Base-by-base conservation (phyloP, 1,140 invertebrate genomes). In the Saccostrea cuccullata region DNA sequence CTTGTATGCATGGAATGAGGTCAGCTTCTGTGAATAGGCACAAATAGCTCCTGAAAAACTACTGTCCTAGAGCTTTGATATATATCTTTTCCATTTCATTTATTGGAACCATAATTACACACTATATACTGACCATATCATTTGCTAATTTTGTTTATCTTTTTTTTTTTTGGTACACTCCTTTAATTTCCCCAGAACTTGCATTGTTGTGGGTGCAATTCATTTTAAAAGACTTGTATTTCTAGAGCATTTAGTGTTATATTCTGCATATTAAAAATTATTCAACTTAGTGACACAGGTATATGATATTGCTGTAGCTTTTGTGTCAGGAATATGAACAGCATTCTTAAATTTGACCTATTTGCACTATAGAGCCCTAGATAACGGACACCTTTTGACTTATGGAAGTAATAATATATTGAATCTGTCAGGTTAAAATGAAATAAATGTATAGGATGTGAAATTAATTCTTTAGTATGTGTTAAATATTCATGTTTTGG, bases 381-480 rank as follows among this genome's bases (percentile, higher is more conserved):
- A 73, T 73, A 73, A 73, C 9, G 15, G 70, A 30, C 8, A 13
- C 17, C 60, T 64, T 73, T 73, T 26, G n/a, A 23, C 26, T 73
- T 13, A 0, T 73, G 11, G 23, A 23, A 73, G 20, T n/a, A 73
- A 23, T 60, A 60, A 60, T 12, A 60, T 47, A 47, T 26, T 73
- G 12, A n/a, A 12, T 6, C 13, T 12, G 67, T 26, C 58, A 64
- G 60, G 60, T 64, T 20, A 23, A 17, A 64, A 64, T 64, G 15
- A 73, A 73, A 11, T 26, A 36, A 73, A 73, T 60, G 58, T 36
- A 11, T 4, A 23, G 36, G 70, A 73, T 73, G 6, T 30, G 12
- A 36, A 73, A 73, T 73, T 73, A 73, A 73, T 73, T 30, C 70
- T 73, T 13, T 26, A 60, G 20, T 64, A 64, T 64, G 20, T 73